Conservation (phyloP, 2,797 vertebrate genomes). For the Sebastes oblongus region DNA sequence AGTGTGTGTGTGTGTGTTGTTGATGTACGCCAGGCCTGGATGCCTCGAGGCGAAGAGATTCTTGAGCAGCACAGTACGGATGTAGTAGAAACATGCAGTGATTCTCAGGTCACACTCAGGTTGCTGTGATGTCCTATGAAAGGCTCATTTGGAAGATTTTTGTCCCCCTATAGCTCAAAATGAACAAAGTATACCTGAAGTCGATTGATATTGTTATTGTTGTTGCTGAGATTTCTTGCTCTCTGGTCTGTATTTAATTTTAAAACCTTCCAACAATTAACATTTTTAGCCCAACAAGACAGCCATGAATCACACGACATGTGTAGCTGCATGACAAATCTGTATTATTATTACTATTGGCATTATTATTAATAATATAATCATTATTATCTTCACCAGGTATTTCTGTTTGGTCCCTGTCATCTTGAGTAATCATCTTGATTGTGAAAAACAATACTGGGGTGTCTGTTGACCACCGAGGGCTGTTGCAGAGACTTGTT, state of each 20-base stretch:
- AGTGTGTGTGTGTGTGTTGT: neutral
- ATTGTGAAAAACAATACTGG: neutral
- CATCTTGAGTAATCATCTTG: neutral
- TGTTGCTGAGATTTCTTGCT: neutral
- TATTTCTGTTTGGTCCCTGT: neutral
- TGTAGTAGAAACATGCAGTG: neutral
- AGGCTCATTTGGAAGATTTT: neutral
- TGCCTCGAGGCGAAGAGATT: constrained; percentile 14
- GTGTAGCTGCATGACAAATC: neutral
- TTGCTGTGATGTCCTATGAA: neutral
- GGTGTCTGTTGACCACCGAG: neutral
- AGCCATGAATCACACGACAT: neutral
- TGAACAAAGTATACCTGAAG: neutral
- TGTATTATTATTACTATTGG: neutral
- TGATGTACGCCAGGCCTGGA: neutral
- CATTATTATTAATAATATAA: neutral
- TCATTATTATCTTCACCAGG: neutral
- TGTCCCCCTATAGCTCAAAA: neutral
- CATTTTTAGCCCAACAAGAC: neutral
- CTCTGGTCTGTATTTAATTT: neutral
- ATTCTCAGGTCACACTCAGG: neutral
- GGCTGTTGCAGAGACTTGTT: neutral
- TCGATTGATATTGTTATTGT: neutral
- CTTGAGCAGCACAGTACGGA: neutral
- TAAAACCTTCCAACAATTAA: neutral